Evolutionary conservation across 2,113 vertebrate species (phyloP), one percentile per base, ranked within the genome.

Genomic region (Uropsilus gracilis): DNA sequence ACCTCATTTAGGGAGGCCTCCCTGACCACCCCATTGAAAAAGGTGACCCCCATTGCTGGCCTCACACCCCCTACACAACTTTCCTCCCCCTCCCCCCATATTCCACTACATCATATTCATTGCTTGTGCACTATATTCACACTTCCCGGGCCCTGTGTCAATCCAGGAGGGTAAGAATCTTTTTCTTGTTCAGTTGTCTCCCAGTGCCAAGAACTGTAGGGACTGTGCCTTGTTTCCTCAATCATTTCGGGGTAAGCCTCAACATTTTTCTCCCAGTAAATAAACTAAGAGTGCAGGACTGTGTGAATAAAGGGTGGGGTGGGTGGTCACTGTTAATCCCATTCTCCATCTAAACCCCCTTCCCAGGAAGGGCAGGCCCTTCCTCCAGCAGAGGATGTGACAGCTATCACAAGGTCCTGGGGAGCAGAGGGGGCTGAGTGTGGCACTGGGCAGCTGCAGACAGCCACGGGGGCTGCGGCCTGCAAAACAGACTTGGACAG

Each of bases 391-490:
- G 50, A 12, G 39, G 81, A 13, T 20, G 28, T 42, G 89, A 81
- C 24, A 92, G 69, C 76, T 78, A 78, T 71, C 68, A 22, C 48
- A 42, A 96, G 94, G 39, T 26, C 39, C 44, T 5, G 9, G 13
- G 84, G n/a, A 37, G 22, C 18, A n/a, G 16, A 6, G 30, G 63
- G 16, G 28, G 55, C 42, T 26, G 71, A 44, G 48, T 13, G 7
- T 3, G 18, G 61, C n/a, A 8, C 3, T 10, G 11, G 66, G 75
- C 66, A 5, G 53, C 22, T 10, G 18, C 16, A 28, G 86, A 26
- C 1, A 5, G 13, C 39, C 22, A 39, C 20, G 48, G 20, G 48
- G 39, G 6, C 17, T 17, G 9, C 50, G 17, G 50, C 50, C 50
- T 17, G n/a, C n/a, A 81, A 14, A 32, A 34, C 9, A 30, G 28